Conservation (phyloP, 2,888 invertebrate species). For the Athalia rosae region DNA sequence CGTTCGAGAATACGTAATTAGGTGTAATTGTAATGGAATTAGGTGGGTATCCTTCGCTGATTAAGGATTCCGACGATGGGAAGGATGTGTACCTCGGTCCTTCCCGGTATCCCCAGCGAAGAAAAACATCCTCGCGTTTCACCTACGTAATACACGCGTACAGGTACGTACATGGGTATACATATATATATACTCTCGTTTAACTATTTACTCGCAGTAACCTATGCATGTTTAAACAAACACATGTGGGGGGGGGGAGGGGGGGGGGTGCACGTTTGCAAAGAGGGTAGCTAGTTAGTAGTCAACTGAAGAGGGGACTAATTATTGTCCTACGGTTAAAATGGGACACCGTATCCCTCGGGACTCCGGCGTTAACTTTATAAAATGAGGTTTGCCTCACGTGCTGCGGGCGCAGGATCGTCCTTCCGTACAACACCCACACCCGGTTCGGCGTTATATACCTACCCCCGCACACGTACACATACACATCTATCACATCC, state of each 20-base stretch:
- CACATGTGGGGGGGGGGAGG: no score
- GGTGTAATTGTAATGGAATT: conserved; percentile 14
- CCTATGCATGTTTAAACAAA: background rate
- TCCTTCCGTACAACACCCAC: background rate
- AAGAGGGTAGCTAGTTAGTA: conserved; percentile 40
- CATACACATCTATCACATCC: background rate
- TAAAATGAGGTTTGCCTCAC: conserved; percentile 16
- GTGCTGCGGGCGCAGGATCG: background rate
- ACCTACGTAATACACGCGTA: no score
- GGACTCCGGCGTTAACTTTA: conserved; percentile 15
- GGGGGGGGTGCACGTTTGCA: conserved; percentile 25
- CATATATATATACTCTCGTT: conserved; percentile 1
- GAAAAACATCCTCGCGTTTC: background rate
- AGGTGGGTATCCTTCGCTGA: conserved; percentile 11
- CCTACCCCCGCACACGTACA: background rate
- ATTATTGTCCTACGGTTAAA: conserved; percentile 37
- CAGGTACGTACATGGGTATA: no score
- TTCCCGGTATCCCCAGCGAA: background rate
- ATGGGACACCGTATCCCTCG: conserved; percentile 29
- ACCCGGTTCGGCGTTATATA: background rate
- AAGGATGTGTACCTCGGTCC: conserved; percentile 2
- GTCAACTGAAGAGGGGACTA: conserved; percentile 40
- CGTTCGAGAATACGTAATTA: conserved; percentile 1
- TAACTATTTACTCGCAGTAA: background rate
- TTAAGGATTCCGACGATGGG: background rate